Evolutionary conservation across 2,797 vertebrate species (phyloP).

Genomic region (Eleutherodactylus coqui): DNA sequence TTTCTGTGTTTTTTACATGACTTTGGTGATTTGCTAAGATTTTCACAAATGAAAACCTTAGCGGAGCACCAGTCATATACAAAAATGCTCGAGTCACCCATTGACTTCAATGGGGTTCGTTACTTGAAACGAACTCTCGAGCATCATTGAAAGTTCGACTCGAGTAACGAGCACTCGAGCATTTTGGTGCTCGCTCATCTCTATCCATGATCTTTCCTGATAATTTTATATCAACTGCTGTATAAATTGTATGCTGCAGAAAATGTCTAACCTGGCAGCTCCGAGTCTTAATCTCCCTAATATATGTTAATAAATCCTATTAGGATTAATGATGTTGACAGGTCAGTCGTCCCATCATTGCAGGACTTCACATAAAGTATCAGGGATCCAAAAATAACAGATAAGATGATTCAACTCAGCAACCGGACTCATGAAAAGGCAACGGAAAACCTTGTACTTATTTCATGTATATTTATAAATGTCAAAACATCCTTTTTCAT

Average conservation of each 20-base stretch:
- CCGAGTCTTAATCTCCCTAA: neutral
- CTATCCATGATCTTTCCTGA: neutral
- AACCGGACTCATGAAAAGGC: neutral
- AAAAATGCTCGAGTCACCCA: too few relatives aligned
- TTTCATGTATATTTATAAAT: slow-evolving; percentile 23
- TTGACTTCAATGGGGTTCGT: too few relatives aligned
- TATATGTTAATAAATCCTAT: neutral
- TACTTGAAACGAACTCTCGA: too few relatives aligned
- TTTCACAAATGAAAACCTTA: too few relatives aligned
- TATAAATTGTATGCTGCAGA: neutral
- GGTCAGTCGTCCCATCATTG: neutral
- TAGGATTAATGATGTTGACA: neutral
- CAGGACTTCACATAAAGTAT: neutral
- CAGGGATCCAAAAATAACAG: neutral
- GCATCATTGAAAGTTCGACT: too few relatives aligned
- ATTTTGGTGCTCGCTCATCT: too few relatives aligned
- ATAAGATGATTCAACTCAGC: neutral
- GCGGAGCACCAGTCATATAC: too few relatives aligned
- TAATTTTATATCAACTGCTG: too few relatives aligned
- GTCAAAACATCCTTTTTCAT: slow-evolving; percentile 1
- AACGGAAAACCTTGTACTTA: neutral
- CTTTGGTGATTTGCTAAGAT: too few relatives aligned
- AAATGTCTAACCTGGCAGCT: neutral
- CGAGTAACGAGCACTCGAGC: too few relatives aligned
- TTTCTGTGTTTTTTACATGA: too few relatives aligned